phyloP scores from a whole-genome alignment of 2,888 invertebrate genomes.

The Chromoteleia sp. region DNA sequence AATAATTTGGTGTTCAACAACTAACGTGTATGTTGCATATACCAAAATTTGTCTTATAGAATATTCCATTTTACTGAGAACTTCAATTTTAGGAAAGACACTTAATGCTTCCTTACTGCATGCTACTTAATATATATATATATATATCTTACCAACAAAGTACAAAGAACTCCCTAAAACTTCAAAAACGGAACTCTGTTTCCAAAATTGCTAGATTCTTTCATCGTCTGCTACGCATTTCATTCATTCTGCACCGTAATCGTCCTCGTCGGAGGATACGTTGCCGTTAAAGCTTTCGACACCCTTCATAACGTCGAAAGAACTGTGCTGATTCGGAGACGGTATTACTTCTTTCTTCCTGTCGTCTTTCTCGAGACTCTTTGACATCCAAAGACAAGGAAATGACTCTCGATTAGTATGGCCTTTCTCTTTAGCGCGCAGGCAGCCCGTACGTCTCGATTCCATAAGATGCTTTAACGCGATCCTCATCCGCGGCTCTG shows the following conservation, averaged over 20 bases:
- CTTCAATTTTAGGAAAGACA: too few relatives aligned
- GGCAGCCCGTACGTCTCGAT: constrained; percentile 74
- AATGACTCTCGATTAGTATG: constrained; percentile 71
- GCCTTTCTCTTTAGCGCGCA: constrained; percentile 53
- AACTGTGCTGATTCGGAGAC: constrained; percentile 68
- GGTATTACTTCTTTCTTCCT: constrained; percentile 71
- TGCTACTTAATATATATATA: too few relatives aligned
- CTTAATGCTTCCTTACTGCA: too few relatives aligned
- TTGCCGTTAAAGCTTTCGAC: constrained; percentile 67
- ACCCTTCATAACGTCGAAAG: constrained; percentile 60
- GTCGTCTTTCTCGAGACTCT: constrained; percentile 61
- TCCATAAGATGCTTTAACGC: constrained; percentile 77
- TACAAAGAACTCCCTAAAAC: constrained; percentile 17
- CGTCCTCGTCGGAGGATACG: constrained; percentile 64
- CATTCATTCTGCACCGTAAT: constrained; percentile 51
- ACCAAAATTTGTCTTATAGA: too few relatives aligned
- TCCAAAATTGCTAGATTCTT: constrained; percentile 40
- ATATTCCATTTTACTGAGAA: too few relatives aligned
- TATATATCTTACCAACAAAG: constrained; percentile 5
- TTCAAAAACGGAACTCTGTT: constrained; percentile 37
- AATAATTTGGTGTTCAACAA: too few relatives aligned
- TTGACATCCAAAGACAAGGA: constrained; percentile 68
- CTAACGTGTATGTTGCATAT: too few relatives aligned
- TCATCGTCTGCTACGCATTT: constrained; percentile 26
- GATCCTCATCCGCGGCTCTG: constrained; percentile 65